Percentiles rank a stretch among this genome's conserved stretches.
These are phyloP conservation scores for Agapornis roseicollis DNA, from an alignment of 2,113 vertebrate genomes.

Conservation along the genomic window DNA sequence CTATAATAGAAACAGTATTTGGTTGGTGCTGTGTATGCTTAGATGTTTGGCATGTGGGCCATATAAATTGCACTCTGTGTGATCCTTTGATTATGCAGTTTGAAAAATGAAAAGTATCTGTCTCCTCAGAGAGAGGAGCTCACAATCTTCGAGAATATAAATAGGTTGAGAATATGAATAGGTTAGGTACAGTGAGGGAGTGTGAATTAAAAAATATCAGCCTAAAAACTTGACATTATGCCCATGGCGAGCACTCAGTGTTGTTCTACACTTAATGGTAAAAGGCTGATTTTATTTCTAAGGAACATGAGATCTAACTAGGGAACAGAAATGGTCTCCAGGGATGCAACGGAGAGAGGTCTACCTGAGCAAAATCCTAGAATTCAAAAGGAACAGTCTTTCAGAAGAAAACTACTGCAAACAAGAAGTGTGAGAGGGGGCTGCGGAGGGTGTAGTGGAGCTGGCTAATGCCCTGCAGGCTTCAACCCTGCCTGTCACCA, in stretches of 20 bases:
- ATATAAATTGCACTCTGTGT: not conserved
- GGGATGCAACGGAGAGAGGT: not conserved
- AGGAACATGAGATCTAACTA: not conserved
- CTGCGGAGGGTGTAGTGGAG: not conserved
- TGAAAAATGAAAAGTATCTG: not conserved
- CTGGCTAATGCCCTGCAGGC: not conserved
- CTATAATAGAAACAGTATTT: not conserved
- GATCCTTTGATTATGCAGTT: not conserved
- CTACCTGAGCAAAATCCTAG: not conserved
- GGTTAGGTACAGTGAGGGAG: not conserved
- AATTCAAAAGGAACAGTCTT: not conserved
- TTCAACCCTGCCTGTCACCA: not conserved
- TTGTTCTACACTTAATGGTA: not conserved
- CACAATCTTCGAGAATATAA: not conserved
- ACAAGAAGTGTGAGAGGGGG: not conserved
- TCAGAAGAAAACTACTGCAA: not conserved
- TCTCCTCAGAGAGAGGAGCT: not conserved
- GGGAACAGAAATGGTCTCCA: not conserved
- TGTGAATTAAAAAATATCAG: not conserved
- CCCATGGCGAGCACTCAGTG: not conserved
- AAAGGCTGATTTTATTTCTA: constrained; percentile 3
- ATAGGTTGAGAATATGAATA: constrained; percentile 17
- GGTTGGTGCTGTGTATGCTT: not conserved
- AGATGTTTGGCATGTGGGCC: not conserved
- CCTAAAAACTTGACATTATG: constrained; percentile 17